phyloP scores from a whole-genome alignment of 2,113 vertebrate species.

The Sander vitreus region DNA sequence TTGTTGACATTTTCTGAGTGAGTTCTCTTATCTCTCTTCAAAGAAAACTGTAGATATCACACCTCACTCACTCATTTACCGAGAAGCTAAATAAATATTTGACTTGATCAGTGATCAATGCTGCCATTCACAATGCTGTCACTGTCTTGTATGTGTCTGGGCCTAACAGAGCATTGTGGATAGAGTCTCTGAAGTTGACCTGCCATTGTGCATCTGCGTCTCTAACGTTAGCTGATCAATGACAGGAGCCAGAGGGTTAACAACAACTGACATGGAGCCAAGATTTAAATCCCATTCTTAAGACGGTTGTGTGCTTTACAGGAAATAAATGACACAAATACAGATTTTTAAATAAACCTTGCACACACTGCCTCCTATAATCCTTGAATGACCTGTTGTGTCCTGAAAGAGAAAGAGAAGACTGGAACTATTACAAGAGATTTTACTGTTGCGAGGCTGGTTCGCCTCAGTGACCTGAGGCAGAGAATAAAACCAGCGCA shows the following conservation, averaged over 20 bases:
- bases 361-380: neutral
- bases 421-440: neutral
- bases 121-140: slow-evolving; percentile 60
- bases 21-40: neutral
- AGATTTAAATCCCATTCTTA: neutral
- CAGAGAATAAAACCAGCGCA: slow-evolving; percentile 6
- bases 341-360: neutral
- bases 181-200: slow-evolving; percentile 20
- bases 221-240: slow-evolving; percentile 38
- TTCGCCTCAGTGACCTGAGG: slow-evolving; percentile 30
- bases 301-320: neutral
- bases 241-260: slow-evolving; percentile 12
- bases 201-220: slow-evolving; percentile 30
- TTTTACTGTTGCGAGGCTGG: slow-evolving; percentile 2
- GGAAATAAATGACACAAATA: neutral
- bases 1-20: neutral
- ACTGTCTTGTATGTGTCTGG: slow-evolving; percentile 11
- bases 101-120: slow-evolving; percentile 47
- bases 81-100: slow-evolving; percentile 68
- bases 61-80: slow-evolving; percentile 1
- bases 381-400: neutral
- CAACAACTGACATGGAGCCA: slow-evolving; percentile 10
- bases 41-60: slow-evolving; percentile 7
- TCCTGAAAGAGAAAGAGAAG: neutral
- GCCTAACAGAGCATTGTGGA: slow-evolving; percentile 40